These are phyloP conservation scores for Sebastolobus altivelis DNA, from an alignment of 2,797 vertebrate species.

Conservation along the genomic window DNA sequence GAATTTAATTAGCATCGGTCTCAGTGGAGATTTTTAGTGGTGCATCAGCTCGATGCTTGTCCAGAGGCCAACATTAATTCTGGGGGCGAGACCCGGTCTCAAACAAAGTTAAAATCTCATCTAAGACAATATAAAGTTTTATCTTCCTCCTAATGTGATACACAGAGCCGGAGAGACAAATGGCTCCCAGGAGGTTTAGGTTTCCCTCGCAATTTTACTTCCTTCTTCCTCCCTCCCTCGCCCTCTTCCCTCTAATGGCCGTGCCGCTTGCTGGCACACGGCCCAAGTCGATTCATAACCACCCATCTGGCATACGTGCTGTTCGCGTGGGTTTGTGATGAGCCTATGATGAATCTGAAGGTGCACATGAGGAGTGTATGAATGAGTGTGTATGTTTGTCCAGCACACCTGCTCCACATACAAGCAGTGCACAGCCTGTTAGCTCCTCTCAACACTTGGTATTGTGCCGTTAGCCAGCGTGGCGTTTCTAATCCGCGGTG, in stretches of 20 bases:
- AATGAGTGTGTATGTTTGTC: slow-evolving; percentile 8
- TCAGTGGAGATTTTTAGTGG: slow-evolving; percentile 55
- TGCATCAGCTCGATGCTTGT: slow-evolving; percentile 58
- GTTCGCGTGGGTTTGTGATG: slow-evolving; percentile 36
- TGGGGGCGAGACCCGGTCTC: slow-evolving; percentile 39
- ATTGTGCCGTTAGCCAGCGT: slow-evolving; percentile 59
- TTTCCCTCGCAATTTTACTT: slow-evolving; percentile 60
- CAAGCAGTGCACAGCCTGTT: slow-evolving; percentile 47
- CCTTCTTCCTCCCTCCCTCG: slow-evolving; percentile 46
- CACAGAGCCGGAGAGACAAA: slow-evolving; percentile 65
- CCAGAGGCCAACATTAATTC: slow-evolving; percentile 59
- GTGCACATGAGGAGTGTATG: slow-evolving; percentile 16
- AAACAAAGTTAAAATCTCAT: slow-evolving; percentile 73
- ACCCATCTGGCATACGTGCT: slow-evolving; percentile 76
- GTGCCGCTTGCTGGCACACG: slow-evolving; percentile 71
- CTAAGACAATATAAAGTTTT: slow-evolving; percentile 71
- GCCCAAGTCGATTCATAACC: slow-evolving; percentile 81
- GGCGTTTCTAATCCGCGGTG: slow-evolving; percentile 69
- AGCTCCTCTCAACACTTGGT: slow-evolving; percentile 64
- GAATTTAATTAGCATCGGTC: slow-evolving; percentile 54
- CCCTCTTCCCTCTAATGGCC: slow-evolving; percentile 73
- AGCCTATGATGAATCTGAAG: slow-evolving; percentile 49
- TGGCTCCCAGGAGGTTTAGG: slow-evolving; percentile 69
- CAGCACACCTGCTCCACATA: slow-evolving; percentile 66
- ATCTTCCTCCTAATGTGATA: slow-evolving; percentile 68